Base-by-base conservation (phyloP, 2,888 invertebrate species). In the Fragum whitleyi region DNA sequence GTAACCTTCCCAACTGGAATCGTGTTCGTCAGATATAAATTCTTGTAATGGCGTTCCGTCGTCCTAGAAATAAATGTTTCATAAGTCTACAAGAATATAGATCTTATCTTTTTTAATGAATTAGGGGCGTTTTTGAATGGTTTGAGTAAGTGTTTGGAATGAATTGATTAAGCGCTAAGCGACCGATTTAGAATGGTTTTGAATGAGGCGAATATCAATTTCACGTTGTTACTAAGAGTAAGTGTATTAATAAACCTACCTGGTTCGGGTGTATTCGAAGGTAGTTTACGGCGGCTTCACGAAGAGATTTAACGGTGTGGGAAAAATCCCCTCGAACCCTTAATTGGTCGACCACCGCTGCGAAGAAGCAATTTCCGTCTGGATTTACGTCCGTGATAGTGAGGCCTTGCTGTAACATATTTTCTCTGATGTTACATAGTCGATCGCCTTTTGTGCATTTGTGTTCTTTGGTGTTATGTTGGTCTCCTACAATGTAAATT, bases 331-430 rank as follows among this genome's bases (percentile, higher is more conserved):
- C 78, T 14, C 70, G 53, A 2, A 84, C 36, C 28, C 78, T 39
- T 0, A 84, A 68, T 39, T 84, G 84, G 65, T 84, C 84, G 6
- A 84, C 76, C 2, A 84, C 74, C n/a, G 84, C 78, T 6, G 81
- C 76, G 59, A 84, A 84, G 57, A 84, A n/a, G 55, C 84, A 84
- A 42, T 84, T 84, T 11, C 84, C 84, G 65, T 84, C 84, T 2
- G 84, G 78, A 19, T 71, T 70, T 5, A 84, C 84, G 39, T 84
- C 81, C n/a, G 73, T 73, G 21, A 78, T 74, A 6, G 67, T 14
- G 28, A 77, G 29, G 21, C 72, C 77, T 21, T 68, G 62, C 42
- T 42, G n/a, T 11, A 16, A 19, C 23, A 73, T 67, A 11, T 55
- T n/a, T 0, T 72, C 72, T 5, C 47, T 39, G 26, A 77, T 19